Evolutionary conservation across 1,140 invertebrate genomes (phyloP), one percentile per base, ranked within the genome.

Genomic region (Drosophila kikkawai): DNA sequence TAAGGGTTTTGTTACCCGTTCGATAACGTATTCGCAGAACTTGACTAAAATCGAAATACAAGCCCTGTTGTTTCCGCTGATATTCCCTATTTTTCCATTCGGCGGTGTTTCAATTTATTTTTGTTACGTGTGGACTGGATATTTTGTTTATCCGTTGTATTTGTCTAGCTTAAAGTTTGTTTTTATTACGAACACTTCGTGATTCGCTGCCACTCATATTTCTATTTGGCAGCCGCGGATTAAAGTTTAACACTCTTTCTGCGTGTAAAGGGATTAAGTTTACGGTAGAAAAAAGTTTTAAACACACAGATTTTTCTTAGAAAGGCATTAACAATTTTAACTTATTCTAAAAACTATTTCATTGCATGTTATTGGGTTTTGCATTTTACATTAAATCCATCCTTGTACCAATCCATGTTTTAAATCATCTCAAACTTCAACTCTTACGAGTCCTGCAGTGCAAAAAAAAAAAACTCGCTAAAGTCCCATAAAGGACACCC

Each of bases 181-280:
- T 64, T 41, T 64, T 55, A 32, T 50, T 39, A 26, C 45, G 56
- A 41, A 22, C 41, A 36, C 36, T 17, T 29, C 22, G 47, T 36
- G 63, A 32, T 56, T 55, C 48, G 58, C 11, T 51, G 64, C 48
- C 74, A 81, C 82, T 86, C 70, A 86, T 82, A 86, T 86, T 82
- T 79, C 63, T 70, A 86, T 86, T 85, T 86, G 69, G 51, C 61
- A 67, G 58, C 36, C 63, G 61, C 36, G 79, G 82, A 86, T 86
- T 86, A 86, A 82, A 75, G 59, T 61, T 44, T 53, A 79, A 63
- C 44, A 26, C 60, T 37, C 26, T 60, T 47, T 55, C 26, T 32
- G 42, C 9, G 47, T 36, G 13, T 12, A 15, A 42, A 51, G 39
- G 39, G 22, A n/a, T 55, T 15, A 29, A 75, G 41, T 13, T 22